Conservation (phyloP, 2,888 invertebrate species). For the Macaria liturata region DNA sequence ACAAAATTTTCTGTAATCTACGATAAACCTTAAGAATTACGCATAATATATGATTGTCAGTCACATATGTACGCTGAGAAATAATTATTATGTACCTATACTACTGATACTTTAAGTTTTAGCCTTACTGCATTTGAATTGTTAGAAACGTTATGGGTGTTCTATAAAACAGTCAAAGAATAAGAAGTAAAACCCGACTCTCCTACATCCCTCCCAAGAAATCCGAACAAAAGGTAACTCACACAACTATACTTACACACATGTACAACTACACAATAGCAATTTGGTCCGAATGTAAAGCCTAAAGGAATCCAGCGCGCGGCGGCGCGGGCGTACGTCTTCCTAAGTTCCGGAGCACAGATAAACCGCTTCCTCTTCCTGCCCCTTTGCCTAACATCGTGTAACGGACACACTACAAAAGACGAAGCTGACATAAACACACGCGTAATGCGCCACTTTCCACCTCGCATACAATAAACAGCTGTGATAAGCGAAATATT, state of each 20-base stretch:
- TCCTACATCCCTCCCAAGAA: conserved; percentile 29
- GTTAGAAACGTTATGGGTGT: too few species aligned
- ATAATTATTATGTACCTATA: too few species aligned
- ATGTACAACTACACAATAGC: conserved; percentile 50
- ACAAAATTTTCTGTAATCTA: too few species aligned
- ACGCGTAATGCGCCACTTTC: conserved; percentile 58
- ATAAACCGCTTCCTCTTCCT: conserved; percentile 81
- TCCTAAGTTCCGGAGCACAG: conserved; percentile 78
- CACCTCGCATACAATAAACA: conserved; percentile 44
- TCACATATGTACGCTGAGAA: too few species aligned
- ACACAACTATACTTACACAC: conserved; percentile 1
- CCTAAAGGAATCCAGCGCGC: conserved; percentile 67
- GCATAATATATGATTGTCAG: too few species aligned
- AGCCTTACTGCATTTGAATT: too few species aligned
- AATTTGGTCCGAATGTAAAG: conserved; percentile 64
- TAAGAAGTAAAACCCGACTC: conserved; percentile 22
- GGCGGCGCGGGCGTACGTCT: conserved; percentile 70
- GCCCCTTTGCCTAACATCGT: conserved; percentile 77
- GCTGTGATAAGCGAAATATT: conserved; percentile 34
- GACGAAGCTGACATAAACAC: conserved; percentile 63
- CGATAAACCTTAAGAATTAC: too few species aligned
- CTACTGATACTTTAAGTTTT: too few species aligned
- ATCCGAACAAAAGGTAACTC: conserved; percentile 31
- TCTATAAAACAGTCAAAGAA: not conserved
- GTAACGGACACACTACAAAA: conserved; percentile 74